Conservation (phyloP, 2,797 vertebrate species). For the Oreonectes daqikongensis region DNA sequence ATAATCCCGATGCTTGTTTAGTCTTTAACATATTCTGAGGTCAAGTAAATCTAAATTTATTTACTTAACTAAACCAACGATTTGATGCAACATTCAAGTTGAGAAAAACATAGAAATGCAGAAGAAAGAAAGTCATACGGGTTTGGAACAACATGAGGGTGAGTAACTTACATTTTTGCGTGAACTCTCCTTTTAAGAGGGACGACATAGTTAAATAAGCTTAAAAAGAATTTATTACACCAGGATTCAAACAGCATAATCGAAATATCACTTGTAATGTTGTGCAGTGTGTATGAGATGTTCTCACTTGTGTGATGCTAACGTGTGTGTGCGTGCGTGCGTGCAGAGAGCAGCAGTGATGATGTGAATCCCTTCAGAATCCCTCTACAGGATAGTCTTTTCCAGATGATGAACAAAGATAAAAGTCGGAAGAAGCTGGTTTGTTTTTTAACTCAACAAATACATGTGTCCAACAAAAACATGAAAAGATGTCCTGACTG, state of each 20-base stretch:
- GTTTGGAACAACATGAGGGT: too few species aligned
- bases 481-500: background rate
- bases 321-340: background rate
- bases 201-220: too few species aligned
- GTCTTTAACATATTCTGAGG: background rate
- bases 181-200: too few species aligned
- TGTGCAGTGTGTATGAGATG: too few species aligned
- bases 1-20: background rate
- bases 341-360: background rate
- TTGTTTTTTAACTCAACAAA: slow-evolving; percentile 22
- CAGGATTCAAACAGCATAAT: too few species aligned
- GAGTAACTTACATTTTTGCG: too few species aligned
- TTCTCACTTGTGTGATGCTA: too few species aligned
- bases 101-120: background rate
- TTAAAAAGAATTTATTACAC: too few species aligned
- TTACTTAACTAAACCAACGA: background rate
- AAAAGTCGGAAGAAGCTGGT: slow-evolving; percentile 71
- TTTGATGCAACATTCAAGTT: background rate
- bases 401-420: slow-evolving; percentile 74
- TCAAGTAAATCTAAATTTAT: background rate
- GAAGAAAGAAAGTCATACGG: too few species aligned
- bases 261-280: too few species aligned
- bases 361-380: slow-evolving; percentile 81
- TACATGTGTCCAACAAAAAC: background rate
- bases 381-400: slow-evolving; percentile 72